These are phyloP conservation scores for Myrmecobius fasciatus DNA, from an alignment of 2,113 vertebrate species.

Conservation along the genomic window DNA sequence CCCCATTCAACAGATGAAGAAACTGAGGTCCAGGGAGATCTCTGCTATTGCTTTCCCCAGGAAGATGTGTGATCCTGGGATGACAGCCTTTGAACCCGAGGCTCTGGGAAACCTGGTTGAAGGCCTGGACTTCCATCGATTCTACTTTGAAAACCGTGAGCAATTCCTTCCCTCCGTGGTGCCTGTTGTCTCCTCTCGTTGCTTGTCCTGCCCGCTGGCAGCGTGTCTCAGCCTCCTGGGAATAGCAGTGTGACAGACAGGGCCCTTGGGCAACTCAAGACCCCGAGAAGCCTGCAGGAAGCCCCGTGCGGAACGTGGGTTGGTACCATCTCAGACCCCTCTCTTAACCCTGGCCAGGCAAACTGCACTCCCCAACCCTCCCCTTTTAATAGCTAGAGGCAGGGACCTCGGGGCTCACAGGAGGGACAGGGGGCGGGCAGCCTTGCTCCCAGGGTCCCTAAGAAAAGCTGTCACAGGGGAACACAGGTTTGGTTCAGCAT, in stretches of 20 bases:
- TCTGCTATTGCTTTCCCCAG: slow-evolving; percentile 81
- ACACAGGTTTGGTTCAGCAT: not conserved
- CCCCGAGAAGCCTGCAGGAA: slow-evolving; percentile 50
- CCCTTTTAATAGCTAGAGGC: not conserved
- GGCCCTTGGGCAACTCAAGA: slow-evolving; percentile 62
- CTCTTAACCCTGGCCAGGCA: slow-evolving; percentile 6
- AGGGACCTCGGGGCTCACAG: not conserved
- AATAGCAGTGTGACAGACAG: slow-evolving; percentile 73
- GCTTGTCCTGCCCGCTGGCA: slow-evolving; percentile 66
- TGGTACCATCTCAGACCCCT: slow-evolving; percentile 49
- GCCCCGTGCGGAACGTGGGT: slow-evolving; percentile 47
- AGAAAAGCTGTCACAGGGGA: not conserved
- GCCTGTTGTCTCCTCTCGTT: slow-evolving; percentile 65
- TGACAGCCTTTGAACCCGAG: slow-evolving; percentile 97
- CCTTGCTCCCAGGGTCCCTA: not conserved
- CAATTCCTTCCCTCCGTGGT: slow-evolving; percentile 62
- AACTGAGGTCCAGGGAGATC: not conserved
- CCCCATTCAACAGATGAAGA: not conserved
- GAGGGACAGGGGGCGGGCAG: not conserved
- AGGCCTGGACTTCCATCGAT: slow-evolving; percentile 98
- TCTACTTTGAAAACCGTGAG: slow-evolving; percentile 99
- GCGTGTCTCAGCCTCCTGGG: slow-evolving; percentile 12
- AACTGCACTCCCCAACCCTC: not conserved
- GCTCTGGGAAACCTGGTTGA: slow-evolving; percentile 98
- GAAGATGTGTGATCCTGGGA: slow-evolving; percentile 99